Evolutionary conservation across 2,888 invertebrate species (phyloP), one percentile per base, ranked within the genome.

Genomic region (Anthophora plumipes): DNA sequence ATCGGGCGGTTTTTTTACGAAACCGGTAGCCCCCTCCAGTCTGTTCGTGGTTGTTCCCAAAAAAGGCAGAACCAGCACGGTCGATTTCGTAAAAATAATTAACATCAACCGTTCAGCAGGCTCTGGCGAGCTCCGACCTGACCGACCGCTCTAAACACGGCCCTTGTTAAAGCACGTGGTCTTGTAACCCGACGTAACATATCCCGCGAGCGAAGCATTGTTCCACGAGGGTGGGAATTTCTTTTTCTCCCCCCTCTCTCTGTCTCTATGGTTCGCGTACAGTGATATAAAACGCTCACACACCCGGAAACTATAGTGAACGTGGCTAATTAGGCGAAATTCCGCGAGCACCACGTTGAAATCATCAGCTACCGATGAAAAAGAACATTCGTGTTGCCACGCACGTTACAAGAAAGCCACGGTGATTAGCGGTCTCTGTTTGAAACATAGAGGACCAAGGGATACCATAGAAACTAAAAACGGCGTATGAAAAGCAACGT

Each of bases 131-230:
- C 76, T 48, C 69, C 79, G 74, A 82, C 77, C 82, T 79, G 81
- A 77, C 80, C 87, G 83, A 76, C 75, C 80, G 82, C 64, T 88
- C 89, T 90, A 91, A 91, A 90, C 90, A 90, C 84, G 91, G 85
- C 73, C 89, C 91, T 90, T 90, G 90, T 91, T 91, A 91, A 90
- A 88, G 85, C 84, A 84, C 82, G 83, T 76, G 85, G 88, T 84
- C 90, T 87, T 91, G 91, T 90, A 90, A 84, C 85, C 77, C 82
- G 72, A 80, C 85, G 85, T 83, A 88, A 85, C 87, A 89, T 86
- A 87, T 83, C 85, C 85, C 81, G 67, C 82, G 73, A 82, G 82
- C 83, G 74, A 83, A 80, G 88, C 88, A 90, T 89, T 91, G 90
- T 91, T 91, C 77, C 80, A 76, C 69, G 74, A 79, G 73, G 85